phyloP scores from a whole-genome alignment of 2,797 vertebrate genomes.

The Onychomys torridus region DNA sequence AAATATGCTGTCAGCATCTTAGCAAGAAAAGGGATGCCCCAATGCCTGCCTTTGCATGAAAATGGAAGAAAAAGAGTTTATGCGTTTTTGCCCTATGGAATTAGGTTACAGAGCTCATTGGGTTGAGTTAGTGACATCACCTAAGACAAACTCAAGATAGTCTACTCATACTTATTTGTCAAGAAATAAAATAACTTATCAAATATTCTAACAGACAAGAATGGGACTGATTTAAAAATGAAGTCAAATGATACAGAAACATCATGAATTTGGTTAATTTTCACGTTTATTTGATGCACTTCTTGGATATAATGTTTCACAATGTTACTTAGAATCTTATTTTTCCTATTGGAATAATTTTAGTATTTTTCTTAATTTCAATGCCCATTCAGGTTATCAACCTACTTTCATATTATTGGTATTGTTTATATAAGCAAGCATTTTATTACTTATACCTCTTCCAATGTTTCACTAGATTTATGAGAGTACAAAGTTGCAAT shows the following conservation, averaged over 20 bases:
- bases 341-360: background rate
- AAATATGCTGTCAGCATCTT: background rate
- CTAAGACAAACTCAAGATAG: background rate
- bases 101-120: background rate
- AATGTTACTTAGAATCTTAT: background rate
- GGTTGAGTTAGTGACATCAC: rapidly evolving
- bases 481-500: too few relatives aligned
- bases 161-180: too few relatives aligned
- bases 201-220: background rate
- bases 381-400: background rate
- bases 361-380: background rate
- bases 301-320: background rate
- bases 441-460: background rate
- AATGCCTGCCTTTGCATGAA: background rate
- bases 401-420: background rate
- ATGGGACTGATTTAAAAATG: background rate
- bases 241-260: too few relatives aligned
- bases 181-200: background rate
- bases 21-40: background rate
- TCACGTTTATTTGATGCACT: background rate
- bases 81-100: background rate
- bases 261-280: background rate
- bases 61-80: background rate
- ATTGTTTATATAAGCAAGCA: background rate
- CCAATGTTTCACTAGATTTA: background rate